Percentiles rank a stretch among this genome's conserved stretches.
Conservation (phyloP, 2,113 vertebrate genomes). For the Microcebus lehilahytsara region DNA sequence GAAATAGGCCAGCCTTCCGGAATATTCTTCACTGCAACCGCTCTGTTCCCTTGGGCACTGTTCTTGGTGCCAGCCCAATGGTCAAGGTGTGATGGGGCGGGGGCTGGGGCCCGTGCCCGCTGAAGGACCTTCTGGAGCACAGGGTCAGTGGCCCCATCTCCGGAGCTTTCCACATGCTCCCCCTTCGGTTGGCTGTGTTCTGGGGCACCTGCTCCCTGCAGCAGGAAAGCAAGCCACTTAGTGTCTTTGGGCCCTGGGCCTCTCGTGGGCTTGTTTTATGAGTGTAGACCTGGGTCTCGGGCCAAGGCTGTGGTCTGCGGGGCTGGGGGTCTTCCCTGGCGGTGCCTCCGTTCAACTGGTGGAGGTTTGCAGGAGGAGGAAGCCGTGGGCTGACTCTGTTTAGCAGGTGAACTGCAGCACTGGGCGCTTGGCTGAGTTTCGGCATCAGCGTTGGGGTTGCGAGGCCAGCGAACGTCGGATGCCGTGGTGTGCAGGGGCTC, state of each 20-base stretch:
- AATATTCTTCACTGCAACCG: background rate
- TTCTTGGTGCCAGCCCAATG: background rate
- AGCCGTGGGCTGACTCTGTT: background rate
- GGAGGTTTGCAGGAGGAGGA: background rate
- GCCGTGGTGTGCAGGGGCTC: background rate
- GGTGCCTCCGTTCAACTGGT: background rate
- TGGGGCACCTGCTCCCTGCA: background rate
- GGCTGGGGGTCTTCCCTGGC: background rate
- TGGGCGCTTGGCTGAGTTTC: background rate
- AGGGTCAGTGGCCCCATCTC: background rate
- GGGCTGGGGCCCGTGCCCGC: too few relatives aligned
- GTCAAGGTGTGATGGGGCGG: background rate
- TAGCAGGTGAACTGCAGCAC: background rate
- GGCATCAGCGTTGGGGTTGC: background rate
- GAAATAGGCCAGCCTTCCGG: background rate
- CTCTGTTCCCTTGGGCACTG: background rate
- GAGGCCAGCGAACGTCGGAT: accelerated
- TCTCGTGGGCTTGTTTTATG: background rate
- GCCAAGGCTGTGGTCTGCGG: background rate
- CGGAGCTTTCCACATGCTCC: background rate
- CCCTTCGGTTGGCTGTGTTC: background rate
- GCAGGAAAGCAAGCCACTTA: background rate
- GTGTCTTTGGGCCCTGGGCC: background rate
- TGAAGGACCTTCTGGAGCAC: background rate
- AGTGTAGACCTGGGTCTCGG: background rate